A percentile compares a stretch with the other conserved stretches of the same genome.
phyloP scores from a whole-genome alignment of 2,113 vertebrate species.

The Progne subis region DNA sequence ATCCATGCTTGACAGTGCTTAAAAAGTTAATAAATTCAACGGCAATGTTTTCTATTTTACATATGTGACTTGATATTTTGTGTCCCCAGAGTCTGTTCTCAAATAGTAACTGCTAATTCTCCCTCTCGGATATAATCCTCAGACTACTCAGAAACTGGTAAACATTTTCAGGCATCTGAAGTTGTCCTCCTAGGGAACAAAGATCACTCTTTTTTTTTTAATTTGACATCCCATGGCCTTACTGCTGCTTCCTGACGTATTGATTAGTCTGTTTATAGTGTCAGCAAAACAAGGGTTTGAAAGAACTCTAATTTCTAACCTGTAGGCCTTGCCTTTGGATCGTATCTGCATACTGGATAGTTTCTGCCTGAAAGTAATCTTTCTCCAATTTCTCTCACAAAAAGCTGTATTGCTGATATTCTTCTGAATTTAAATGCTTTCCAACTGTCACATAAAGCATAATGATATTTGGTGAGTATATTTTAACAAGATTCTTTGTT shows the following conservation, averaged over 20 bases:
- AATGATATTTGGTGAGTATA: background rate
- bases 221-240: background rate
- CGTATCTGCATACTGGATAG: background rate
- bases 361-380: background rate
- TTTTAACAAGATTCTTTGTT: background rate
- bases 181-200: background rate
- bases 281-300: background rate
- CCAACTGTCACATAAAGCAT: background rate
- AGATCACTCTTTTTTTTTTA: background rate
- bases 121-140: background rate
- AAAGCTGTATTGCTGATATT: background rate
- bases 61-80: background rate
- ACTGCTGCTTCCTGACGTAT: background rate
- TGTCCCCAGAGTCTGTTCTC: background rate
- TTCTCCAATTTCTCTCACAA: background rate
- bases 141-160: background rate
- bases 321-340: background rate
- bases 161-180: background rate
- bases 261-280: background rate
- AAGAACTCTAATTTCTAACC: background rate
- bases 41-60: background rate
- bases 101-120: background rate
- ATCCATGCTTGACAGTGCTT: background rate
- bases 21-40: background rate
- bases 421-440: background rate